Base-by-base conservation (phyloP, 2,113 vertebrate genomes). In the Bujurquina vittata region DNA sequence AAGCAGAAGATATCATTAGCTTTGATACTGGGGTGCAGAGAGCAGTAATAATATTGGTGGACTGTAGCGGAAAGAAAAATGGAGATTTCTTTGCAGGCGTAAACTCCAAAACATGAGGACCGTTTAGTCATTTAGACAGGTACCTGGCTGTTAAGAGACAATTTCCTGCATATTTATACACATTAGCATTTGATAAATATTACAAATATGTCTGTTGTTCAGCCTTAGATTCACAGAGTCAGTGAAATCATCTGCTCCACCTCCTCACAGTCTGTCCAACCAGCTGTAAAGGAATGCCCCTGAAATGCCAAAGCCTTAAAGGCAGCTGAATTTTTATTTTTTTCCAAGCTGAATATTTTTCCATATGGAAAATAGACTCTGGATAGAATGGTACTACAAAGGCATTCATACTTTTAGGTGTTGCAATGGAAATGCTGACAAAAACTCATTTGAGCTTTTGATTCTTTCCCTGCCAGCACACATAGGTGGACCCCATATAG, bases 171-270 rank as follows among this genome's bases (percentile, higher is more conserved):
- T 14, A 23, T 58, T 23, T 12, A n/a, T 26, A 11, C 56, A 26
- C 2, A 7, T 58, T 26, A 6, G 22, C 22, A 20, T 18, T 52
- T 52, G 49, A 17, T 18, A 18, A 52, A 52, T 52, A 52, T 17
- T 52, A 52, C 15, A 15, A 52, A 52, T 46, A 46, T 52, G 17
- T 52, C 5, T 18, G 17, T 17, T 52, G 49, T 17, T 52, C 15
- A 3, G 17, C 5, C 17, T 52, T 52, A 17, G 49, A 52, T 52
- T 52, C 49, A 52, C 49, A 52, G 49, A 18, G 7, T 52, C 49
- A 18, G 49, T 52, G 23, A 76, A 84, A 46, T 69, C 83, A 79
- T 86, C 59, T 82, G 33, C 59, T 84, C 67, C 58, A 20, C 77
- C 59, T 55, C 57, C 63, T 40, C 49, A 40, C 79, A 37, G 43